Evolutionary conservation across 2,888 invertebrate species (phyloP).

Genomic region (Dendrolimus houi): DNA sequence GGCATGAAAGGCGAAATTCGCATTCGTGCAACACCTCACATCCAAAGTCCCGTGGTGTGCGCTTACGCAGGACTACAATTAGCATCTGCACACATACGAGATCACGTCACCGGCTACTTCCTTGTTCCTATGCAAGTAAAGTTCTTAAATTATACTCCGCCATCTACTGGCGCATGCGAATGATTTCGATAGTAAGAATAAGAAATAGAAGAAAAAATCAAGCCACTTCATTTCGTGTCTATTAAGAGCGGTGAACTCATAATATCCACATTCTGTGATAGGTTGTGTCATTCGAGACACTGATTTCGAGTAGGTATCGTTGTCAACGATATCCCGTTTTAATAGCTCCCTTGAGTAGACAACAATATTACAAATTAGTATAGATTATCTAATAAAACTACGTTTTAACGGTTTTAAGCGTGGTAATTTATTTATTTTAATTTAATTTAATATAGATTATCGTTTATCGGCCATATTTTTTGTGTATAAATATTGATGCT

Average conservation of each 20-base stretch:
- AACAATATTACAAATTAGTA: too few relatives aligned
- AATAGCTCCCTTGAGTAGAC: too few relatives aligned
- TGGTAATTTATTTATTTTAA: too few relatives aligned
- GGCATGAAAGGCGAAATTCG: slow-evolving; percentile 34
- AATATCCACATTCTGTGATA: slow-evolving; percentile 2
- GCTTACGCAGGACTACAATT: slow-evolving; percentile 36
- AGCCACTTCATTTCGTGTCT: slow-evolving; percentile 2
- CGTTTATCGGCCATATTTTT: too few relatives aligned
- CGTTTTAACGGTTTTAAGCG: too few relatives aligned
- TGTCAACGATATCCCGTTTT: background rate
- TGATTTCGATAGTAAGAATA: slow-evolving; percentile 2
- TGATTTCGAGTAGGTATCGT: background rate
- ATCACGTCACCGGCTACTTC: slow-evolving; percentile 42
- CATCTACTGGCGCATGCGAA: slow-evolving; percentile 12
- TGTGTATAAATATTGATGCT: too few relatives aligned
- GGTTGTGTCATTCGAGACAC: slow-evolving; percentile 1
- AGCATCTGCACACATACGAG: slow-evolving; percentile 42
- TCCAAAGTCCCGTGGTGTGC: slow-evolving; percentile 22
- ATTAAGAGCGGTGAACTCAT: slow-evolving; percentile 15
- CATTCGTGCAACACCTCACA: slow-evolving; percentile 35
- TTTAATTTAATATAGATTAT: too few relatives aligned
- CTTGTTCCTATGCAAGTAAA: slow-evolving; percentile 37
- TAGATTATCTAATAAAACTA: too few relatives aligned
- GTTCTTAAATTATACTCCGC: slow-evolving; percentile 33
- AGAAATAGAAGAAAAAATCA: background rate